These are phyloP conservation scores for Eulemur coronatus DNA, from an alignment of 2,797 vertebrate genomes.

Conservation along the genomic window DNA sequence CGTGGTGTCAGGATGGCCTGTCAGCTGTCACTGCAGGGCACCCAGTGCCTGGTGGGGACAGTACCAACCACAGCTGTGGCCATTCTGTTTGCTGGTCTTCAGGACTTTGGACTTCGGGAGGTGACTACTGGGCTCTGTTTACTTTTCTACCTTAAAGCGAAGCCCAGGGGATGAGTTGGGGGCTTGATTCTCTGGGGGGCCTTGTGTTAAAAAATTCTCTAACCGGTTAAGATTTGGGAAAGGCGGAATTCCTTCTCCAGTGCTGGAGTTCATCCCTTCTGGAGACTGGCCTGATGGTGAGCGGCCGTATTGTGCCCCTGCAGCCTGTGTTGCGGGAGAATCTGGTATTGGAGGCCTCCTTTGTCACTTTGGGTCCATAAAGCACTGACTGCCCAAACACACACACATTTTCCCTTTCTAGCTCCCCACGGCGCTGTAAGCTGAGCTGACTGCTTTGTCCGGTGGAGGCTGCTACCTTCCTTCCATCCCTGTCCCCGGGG, in stretches of 20 bases:
- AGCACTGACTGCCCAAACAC: accelerated
- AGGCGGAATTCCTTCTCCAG: background rate
- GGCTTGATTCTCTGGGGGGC: background rate
- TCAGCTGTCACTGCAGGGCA: background rate
- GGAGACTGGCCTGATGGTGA: background rate
- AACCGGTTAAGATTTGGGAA: too few relatives aligned
- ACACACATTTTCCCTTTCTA: background rate
- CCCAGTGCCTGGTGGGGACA: background rate
- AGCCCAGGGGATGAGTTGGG: background rate
- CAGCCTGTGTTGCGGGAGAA: background rate
- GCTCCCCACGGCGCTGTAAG: accelerated
- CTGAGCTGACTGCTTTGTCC: accelerated
- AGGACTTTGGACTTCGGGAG: background rate
- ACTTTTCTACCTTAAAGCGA: background rate
- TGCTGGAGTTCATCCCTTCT: background rate
- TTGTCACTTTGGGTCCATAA: accelerated
- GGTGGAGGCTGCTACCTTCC: accelerated
- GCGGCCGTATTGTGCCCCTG: accelerated
- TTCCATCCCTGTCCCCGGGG: too few relatives aligned
- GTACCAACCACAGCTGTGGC: background rate
- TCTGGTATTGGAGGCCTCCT: background rate
- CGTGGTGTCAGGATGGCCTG: background rate
- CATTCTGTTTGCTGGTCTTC: accelerated
- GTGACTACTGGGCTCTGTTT: background rate
- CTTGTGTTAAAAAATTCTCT: background rate